Evolutionary conservation across 37 sponge, comb jelly and placozoan species (phyloP).

Genomic region (Petrosia ficiformis): DNA sequence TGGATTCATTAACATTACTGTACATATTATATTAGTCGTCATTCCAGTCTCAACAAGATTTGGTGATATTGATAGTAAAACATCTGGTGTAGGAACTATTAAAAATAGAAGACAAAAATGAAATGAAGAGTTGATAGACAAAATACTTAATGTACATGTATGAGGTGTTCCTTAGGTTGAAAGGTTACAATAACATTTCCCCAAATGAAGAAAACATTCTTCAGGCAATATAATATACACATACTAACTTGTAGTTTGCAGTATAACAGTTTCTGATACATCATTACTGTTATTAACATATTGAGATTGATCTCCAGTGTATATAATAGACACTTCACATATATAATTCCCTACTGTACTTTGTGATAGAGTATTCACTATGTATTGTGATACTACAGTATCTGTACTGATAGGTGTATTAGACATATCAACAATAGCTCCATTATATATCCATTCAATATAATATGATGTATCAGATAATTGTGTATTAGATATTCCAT

Average conservation of each 20-base stretch:
- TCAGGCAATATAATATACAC: too few species aligned
- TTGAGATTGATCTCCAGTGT: neutral
- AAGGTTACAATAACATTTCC: too few species aligned
- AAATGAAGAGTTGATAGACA: neutral
- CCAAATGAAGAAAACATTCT: too few species aligned
- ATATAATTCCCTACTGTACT: neutral
- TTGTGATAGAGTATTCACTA: neutral
- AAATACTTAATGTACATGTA: too few species aligned
- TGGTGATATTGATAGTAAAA: neutral
- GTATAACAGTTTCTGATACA: neutral
- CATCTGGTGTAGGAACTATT: neutral
- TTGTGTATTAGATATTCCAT: too few species aligned
- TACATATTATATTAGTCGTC: neutral
- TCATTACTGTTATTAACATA: neutral
- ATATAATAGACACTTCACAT: neutral
- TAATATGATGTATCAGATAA: too few species aligned
- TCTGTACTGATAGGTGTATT: too few species aligned
- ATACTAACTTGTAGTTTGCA: too few species aligned
- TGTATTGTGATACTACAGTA: neutral
- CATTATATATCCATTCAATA: too few species aligned
- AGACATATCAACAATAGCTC: too few species aligned
- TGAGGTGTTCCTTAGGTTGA: too few species aligned
- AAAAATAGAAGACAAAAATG: neutral
- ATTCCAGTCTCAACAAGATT: neutral
- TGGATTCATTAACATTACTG: too few species aligned